Evolutionary conservation across 2,888 invertebrate genomes (phyloP).

Genomic region (Machimus rusticus): DNA sequence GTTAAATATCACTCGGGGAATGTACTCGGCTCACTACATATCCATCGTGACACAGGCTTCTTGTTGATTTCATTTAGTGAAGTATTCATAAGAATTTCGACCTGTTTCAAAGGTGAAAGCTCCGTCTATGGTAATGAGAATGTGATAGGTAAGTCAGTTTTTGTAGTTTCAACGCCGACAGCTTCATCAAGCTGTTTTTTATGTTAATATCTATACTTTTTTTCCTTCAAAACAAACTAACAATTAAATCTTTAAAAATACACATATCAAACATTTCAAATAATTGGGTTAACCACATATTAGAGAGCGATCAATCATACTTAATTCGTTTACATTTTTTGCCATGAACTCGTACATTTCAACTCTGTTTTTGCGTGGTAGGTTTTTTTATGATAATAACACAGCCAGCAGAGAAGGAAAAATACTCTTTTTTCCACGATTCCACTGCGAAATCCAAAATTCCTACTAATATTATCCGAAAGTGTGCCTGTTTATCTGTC

Average conservation of each 20-base stretch:
- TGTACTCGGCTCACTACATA: not conserved
- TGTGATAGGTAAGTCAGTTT: not conserved
- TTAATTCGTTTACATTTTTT: not conserved
- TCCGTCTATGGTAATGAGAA: not conserved
- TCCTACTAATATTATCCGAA: too few relatives aligned
- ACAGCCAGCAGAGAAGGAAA: too few relatives aligned
- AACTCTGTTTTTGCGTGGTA: not conserved
- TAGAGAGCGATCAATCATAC: not conserved
- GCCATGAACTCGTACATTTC: not conserved
- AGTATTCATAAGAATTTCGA: not conserved
- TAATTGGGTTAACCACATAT: not conserved
- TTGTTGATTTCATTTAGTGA: not conserved
- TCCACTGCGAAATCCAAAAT: too few relatives aligned
- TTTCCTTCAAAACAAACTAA: not conserved
- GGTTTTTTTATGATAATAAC: too few relatives aligned
- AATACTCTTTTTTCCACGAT: too few relatives aligned
- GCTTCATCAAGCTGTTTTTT: not conserved
- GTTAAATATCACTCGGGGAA: not conserved
- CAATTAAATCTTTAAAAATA: not conserved
- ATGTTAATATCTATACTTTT: not conserved
- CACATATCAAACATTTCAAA: not conserved
- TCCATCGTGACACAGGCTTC: not conserved
- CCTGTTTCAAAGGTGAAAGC: not conserved
- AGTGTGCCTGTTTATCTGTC: too few relatives aligned
- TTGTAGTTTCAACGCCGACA: not conserved